Evolutionary conservation across 2,797 vertebrate species (phyloP).

Genomic region (Rhadinocentrus ornatus): DNA sequence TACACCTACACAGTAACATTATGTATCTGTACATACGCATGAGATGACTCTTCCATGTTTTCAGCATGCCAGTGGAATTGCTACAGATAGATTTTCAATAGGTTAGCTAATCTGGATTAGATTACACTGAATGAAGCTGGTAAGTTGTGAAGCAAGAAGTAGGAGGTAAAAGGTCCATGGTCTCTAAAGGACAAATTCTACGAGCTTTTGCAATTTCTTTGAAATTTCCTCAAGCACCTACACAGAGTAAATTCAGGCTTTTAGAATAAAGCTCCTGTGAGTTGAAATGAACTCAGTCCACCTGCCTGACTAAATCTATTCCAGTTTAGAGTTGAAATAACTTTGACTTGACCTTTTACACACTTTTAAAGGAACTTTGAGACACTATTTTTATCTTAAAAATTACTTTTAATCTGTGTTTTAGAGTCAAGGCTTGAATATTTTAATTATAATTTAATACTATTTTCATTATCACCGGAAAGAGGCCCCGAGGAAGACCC

Average conservation of each 20-base stretch:
- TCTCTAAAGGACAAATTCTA: neutral
- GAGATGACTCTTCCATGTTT: neutral
- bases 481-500: too few species aligned
- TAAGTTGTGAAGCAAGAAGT: neutral
- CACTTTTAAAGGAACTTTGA: neutral
- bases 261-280: neutral
- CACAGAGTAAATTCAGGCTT: neutral
- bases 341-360: neutral
- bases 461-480: too few species aligned
- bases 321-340: neutral
- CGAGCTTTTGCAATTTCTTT: neutral
- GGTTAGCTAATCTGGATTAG: neutral
- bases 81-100: neutral
- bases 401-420: neutral
- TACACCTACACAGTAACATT: neutral
- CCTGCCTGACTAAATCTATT: neutral
- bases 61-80: neutral
- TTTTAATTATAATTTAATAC: neutral
- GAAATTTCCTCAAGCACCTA: conserved; percentile 2
- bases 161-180: neutral
- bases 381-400: neutral
- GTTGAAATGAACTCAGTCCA: neutral
- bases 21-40: neutral
- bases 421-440: too few species aligned
- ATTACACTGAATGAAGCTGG: neutral